phyloP scores from a whole-genome alignment of 2,113 vertebrate genomes.

The Hypomesus transpacificus region DNA sequence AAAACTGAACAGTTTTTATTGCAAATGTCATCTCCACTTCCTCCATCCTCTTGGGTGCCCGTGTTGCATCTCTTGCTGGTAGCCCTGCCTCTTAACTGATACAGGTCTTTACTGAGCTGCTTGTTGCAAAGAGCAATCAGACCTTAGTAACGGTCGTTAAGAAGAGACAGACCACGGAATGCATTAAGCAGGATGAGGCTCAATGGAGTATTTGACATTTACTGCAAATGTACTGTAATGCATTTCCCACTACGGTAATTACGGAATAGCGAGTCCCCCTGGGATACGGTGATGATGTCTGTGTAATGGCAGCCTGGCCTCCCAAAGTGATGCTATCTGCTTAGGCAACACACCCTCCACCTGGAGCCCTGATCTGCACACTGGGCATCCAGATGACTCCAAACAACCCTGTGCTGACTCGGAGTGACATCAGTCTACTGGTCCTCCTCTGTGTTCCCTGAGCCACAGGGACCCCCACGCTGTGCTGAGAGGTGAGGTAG shows the following conservation, averaged over 20 bases:
- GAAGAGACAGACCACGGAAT: slow-evolving; percentile 30
- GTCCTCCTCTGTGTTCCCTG: no score
- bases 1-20: background rate
- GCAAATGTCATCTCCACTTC: background rate
- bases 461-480: no score
- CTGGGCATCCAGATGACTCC: no score
- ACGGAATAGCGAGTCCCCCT: slow-evolving; percentile 17
- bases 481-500: no score
- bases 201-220: slow-evolving; percentile 46
- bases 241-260: slow-evolving; percentile 39
- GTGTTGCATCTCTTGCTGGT: slow-evolving; percentile 11
- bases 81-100: slow-evolving; percentile 3
- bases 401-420: no score
- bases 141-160: slow-evolving; percentile 26
- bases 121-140: slow-evolving; percentile 20
- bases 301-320: slow-evolving; percentile 10
- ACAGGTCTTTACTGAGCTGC: background rate
- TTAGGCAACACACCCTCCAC: no score
- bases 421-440: no score
- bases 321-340: background rate
- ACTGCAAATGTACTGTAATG: slow-evolving; percentile 47
- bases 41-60: background rate
- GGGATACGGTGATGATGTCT: slow-evolving; percentile 1
- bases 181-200: slow-evolving; percentile 35
- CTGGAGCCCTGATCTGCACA: no score